These are phyloP conservation scores for Eutrigla gurnardus DNA, from an alignment of 2,797 vertebrate genomes.

Conservation along the genomic window DNA sequence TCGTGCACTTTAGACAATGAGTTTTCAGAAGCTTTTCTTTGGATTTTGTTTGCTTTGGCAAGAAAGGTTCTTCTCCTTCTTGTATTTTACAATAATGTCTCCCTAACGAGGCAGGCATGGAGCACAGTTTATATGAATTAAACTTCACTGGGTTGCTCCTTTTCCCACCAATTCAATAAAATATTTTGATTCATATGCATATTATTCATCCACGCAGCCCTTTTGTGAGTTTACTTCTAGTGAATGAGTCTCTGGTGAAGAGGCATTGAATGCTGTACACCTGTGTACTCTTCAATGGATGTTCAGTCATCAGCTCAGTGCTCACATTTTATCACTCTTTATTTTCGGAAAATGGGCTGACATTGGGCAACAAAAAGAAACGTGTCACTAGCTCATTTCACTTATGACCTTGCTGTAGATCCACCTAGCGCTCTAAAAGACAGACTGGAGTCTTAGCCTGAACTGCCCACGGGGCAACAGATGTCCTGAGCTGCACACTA, in stretches of 20 bases:
- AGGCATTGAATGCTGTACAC: conserved; percentile 16
- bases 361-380: conserved; percentile 28
- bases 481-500: conserved; percentile 1
- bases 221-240: conserved; percentile 38
- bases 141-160: background rate
- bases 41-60: background rate
- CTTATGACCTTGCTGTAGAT: conserved; percentile 39
- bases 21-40: conserved; percentile 8
- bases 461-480: conserved; percentile 5
- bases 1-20: background rate
- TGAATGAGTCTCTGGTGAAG: conserved; percentile 34
- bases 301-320: conserved; percentile 24
- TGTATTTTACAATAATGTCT: background rate
- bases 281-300: conserved; percentile 21
- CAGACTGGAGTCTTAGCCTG: background rate
- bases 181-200: conserved; percentile 4
- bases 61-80: background rate
- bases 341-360: conserved; percentile 56
- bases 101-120: conserved; percentile 6
- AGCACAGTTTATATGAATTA: background rate
- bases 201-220: conserved; percentile 8
- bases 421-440: conserved; percentile 31
- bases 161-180: conserved; percentile 7
- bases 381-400: conserved; percentile 38
- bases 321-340: conserved; percentile 46